Conservation (phyloP, 2,113 vertebrate genomes). For the Arvicanthis niloticus region DNA sequence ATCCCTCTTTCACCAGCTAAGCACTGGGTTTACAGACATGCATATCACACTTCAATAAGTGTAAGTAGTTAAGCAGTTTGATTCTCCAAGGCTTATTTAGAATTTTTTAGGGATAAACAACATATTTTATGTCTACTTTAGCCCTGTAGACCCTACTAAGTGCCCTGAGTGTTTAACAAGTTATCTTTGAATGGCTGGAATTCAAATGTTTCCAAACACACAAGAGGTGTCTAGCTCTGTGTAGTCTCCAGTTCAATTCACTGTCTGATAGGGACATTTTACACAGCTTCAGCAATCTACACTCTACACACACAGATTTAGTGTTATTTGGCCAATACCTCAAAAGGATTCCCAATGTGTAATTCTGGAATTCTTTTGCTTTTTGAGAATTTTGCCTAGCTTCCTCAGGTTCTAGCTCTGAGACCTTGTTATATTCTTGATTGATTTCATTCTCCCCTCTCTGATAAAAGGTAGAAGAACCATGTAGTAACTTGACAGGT, state of each 20-base stretch:
- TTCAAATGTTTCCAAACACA: background rate
- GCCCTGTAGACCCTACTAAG: background rate
- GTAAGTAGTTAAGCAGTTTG: background rate
- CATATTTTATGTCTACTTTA: background rate
- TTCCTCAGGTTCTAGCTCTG: background rate
- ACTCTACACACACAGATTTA: rapidly evolving
- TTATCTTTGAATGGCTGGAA: background rate
- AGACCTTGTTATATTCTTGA: background rate
- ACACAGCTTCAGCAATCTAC: background rate
- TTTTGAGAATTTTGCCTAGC: background rate
- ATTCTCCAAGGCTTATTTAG: background rate
- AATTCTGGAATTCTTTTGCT: background rate
- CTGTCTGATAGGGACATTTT: background rate
- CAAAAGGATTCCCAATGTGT: background rate
- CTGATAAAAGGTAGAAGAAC: background rate
- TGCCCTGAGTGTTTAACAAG: background rate
- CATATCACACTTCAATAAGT: background rate
- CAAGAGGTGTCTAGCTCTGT: background rate
- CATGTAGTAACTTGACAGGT: background rate
- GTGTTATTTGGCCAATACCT: background rate
- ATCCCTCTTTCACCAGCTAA: too few relatives aligned
- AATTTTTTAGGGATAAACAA: background rate
- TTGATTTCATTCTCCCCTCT: background rate
- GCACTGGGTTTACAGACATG: too few relatives aligned
- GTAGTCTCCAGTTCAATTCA: background rate